These are phyloP conservation scores for Drosophila imparisetae DNA, from an alignment of 2,888 invertebrate genomes.

Conservation along the genomic window DNA sequence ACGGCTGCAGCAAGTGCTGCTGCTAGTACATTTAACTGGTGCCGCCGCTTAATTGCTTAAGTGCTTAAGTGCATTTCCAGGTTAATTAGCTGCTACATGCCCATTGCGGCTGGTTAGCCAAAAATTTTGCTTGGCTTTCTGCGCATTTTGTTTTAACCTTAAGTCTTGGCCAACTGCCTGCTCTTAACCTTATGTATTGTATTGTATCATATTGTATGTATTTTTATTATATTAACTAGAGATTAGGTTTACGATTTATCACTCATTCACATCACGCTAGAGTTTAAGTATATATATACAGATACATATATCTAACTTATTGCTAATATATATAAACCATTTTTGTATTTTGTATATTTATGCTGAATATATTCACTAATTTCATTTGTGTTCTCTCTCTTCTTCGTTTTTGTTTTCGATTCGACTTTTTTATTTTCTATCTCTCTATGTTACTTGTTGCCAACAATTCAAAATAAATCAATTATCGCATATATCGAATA, in stretches of 20 bases:
- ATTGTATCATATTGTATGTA: constrained; percentile 38
- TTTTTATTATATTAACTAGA: constrained; percentile 12
- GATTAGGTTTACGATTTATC: constrained; percentile 33
- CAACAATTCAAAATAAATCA: constrained; percentile 42
- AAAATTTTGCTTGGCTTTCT: constrained; percentile 36
- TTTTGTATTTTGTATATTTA: constrained; percentile 40
- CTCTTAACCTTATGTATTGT: constrained; percentile 29
- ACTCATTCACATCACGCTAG: constrained; percentile 38
- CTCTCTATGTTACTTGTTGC: constrained; percentile 48
- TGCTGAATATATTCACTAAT: constrained; percentile 71
- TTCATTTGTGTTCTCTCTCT: constrained; percentile 77
- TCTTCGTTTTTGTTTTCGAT: constrained; percentile 71
- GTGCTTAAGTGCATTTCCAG: constrained; percentile 78
- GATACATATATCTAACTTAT: constrained; percentile 29
- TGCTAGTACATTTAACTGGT: constrained; percentile 15
- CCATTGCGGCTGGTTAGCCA: constrained; percentile 23
- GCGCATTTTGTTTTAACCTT: constrained; percentile 44
- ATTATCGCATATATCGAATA: constrained; percentile 33
- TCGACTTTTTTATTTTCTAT: constrained; percentile 57
- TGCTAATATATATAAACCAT: constrained; percentile 25
- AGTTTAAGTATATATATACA: constrained; percentile 30
- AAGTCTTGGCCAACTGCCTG: constrained; percentile 37
- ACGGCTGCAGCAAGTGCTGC: constrained; percentile 18
- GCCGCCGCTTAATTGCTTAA: constrained; percentile 57
- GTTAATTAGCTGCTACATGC: constrained; percentile 65